Evolutionary conservation across 2,888 invertebrate genomes (phyloP).

Genomic region (Ariolimax columbianus): DNA sequence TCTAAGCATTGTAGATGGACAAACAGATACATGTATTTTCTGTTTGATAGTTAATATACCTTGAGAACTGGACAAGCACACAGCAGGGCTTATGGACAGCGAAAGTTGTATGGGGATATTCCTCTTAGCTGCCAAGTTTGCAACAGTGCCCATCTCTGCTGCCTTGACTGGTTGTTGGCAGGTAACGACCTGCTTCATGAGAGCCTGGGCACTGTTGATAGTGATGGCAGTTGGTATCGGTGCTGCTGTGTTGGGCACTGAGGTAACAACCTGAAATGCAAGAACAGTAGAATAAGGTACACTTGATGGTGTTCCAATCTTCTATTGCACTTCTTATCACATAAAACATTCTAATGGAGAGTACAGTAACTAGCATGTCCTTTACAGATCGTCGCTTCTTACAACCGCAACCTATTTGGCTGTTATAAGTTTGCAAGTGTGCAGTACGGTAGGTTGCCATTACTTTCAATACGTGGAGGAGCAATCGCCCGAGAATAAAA

Average conservation of each 20-base stretch:
- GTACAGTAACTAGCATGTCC: no score
- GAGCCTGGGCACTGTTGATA: conserved; percentile 60
- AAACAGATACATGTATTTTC: background rate
- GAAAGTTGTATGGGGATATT: conserved; percentile 73
- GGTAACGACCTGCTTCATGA: conserved; percentile 61
- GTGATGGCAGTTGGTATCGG: conserved; percentile 51
- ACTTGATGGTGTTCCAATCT: no score
- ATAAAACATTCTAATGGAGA: no score
- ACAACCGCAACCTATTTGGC: no score
- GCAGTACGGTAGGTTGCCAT: no score
- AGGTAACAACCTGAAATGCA: conserved; percentile 33
- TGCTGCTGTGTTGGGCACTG: conserved; percentile 19
- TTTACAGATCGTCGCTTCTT: no score
- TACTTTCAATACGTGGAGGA: no score
- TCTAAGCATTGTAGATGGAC: no score
- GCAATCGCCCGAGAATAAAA: no score
- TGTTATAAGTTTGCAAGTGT: no score
- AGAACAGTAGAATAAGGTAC: background rate
- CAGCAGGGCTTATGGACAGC: conserved; percentile 66
- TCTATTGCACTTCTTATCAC: no score
- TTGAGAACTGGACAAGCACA: conserved; percentile 47
- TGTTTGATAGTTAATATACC: conserved; percentile 28
- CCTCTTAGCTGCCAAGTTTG: conserved; percentile 58
- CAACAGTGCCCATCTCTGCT: conserved; percentile 46
- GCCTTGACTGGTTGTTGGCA: conserved; percentile 45